Evolutionary conservation across 2,113 vertebrate species (phyloP).

Genomic region (Chamaetylas fuelleborni): DNA sequence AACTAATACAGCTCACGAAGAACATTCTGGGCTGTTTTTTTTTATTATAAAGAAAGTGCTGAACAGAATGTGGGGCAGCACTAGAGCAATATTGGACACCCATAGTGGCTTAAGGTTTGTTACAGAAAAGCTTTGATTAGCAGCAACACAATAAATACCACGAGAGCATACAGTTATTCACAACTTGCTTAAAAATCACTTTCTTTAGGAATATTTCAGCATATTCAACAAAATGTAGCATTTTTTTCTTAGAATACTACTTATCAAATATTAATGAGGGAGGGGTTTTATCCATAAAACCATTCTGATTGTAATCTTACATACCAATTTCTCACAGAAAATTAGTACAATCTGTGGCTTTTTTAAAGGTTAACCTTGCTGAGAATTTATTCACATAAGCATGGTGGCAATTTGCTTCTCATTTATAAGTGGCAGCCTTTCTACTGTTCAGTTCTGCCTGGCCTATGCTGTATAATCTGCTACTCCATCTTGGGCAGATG

Average conservation of each 20-base stretch:
- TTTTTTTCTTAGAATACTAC: constrained; percentile 43
- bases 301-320: background rate
- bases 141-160: constrained; percentile 22
- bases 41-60: background rate
- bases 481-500: background rate
- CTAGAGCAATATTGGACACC: background rate
- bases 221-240: background rate
- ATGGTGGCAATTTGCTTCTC: background rate
- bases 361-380: background rate
- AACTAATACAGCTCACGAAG: background rate
- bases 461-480: background rate
- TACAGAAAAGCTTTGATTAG: constrained; percentile 41
- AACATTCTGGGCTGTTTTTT: background rate
- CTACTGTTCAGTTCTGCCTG: background rate
- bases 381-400: background rate
- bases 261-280: constrained; percentile 31
- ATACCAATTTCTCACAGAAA: background rate
- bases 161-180: constrained; percentile 17
- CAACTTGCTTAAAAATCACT: constrained; percentile 19
- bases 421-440: background rate
- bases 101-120: constrained; percentile 2
- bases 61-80: background rate
- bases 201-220: constrained; percentile 42
- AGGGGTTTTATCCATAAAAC: background rate
- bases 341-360: background rate